Percentiles rank a stretch among this genome's conserved stretches.
Conservation (phyloP, 2,113 vertebrate genomes). For the Hydrolagus affinis region DNA sequence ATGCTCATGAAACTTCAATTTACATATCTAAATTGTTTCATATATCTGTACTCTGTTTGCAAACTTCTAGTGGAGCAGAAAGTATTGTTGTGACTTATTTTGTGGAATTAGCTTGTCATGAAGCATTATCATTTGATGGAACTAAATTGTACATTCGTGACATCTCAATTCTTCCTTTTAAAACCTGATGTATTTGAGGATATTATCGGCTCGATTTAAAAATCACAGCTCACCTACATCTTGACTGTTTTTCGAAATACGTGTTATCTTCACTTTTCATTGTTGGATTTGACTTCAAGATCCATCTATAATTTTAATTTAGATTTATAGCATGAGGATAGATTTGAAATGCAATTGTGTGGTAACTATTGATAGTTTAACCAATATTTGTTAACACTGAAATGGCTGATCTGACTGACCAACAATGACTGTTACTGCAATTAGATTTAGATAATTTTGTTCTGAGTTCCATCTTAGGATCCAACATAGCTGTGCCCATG, state of each 20-base stretch:
- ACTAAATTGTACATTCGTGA: background rate
- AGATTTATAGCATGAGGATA: background rate
- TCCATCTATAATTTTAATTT: background rate
- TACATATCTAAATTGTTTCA: background rate
- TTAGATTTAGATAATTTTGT: background rate
- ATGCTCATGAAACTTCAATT: background rate
- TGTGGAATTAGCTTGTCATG: background rate
- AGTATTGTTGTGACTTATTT: background rate
- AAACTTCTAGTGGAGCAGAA: background rate
- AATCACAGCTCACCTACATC: conserved; percentile 2
- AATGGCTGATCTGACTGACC: background rate
- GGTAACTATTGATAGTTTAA: background rate
- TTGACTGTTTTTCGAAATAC: background rate
- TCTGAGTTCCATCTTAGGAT: background rate
- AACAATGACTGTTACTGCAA: background rate
- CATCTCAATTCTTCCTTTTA: background rate
- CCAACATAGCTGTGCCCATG: background rate
- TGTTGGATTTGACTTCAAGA: background rate
- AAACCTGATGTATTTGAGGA: background rate
- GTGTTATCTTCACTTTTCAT: background rate
- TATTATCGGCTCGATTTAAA: background rate
- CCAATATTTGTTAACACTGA: background rate
- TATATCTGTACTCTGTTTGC: background rate
- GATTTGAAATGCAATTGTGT: background rate
- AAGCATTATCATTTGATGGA: conserved; percentile 5